Conservation (phyloP, 37 sponge, comb jelly and placozoan genomes). For the Spongia lamella region DNA sequence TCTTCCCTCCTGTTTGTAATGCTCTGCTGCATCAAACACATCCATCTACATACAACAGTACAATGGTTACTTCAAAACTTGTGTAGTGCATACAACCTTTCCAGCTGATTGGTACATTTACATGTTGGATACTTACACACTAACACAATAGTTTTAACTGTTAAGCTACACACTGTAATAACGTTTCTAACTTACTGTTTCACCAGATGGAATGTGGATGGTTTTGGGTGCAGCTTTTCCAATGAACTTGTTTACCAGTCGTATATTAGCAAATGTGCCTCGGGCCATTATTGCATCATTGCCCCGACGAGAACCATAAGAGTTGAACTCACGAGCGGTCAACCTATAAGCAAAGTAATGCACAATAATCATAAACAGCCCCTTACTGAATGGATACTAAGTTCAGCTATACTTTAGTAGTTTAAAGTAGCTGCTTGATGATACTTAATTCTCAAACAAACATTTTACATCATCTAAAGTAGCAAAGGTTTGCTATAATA, state of each 20-base stretch:
- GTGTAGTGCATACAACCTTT: too few relatives aligned
- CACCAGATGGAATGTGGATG: conserved; percentile 77
- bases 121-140: not conserved
- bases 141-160: too few relatives aligned
- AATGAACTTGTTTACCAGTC: conserved; percentile 82
- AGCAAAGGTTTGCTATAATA: too few relatives aligned
- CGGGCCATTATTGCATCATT: conserved; percentile 90
- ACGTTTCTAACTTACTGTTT: conserved; percentile 13
- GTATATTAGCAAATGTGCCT: conserved; percentile 93
- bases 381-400: too few relatives aligned
- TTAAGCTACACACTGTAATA: too few relatives aligned
- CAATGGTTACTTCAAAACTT: too few relatives aligned
- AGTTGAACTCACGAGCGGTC: conserved; percentile 90
- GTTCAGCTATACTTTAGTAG: too few relatives aligned
- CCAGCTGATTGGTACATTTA: too few relatives aligned
- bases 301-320: conserved; percentile 89
- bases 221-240: conserved; percentile 74
- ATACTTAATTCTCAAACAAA: too few relatives aligned
- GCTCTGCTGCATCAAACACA: conserved; percentile 86
- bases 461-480: too few relatives aligned
- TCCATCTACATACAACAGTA: conserved; percentile 58
- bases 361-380: conserved; percentile 5
- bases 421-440: too few relatives aligned
- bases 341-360: conserved; percentile 35
- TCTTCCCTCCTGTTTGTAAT: conserved; percentile 64